Conservation (phyloP, 2,113 vertebrate genomes). For the Catagonus wagneri region DNA sequence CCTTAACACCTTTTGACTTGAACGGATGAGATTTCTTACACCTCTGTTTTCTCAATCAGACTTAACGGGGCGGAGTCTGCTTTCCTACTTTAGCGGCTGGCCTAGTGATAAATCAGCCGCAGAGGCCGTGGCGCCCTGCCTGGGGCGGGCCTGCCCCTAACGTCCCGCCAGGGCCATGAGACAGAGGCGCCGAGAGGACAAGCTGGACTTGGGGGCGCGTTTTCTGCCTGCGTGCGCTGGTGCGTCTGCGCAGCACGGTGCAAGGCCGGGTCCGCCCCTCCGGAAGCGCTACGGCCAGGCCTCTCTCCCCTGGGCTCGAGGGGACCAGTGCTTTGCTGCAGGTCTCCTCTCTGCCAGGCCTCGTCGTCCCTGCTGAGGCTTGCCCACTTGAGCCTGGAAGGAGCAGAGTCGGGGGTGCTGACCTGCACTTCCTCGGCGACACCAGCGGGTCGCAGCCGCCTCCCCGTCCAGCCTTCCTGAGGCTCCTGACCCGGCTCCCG, state of each 20-base stretch:
- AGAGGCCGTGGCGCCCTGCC: slow-evolving; percentile 70
- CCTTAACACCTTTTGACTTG: slow-evolving; percentile 34
- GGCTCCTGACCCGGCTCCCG: neutral
- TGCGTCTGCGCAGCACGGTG: neutral
- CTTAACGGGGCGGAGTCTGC: slow-evolving; percentile 70
- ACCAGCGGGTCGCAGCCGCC: neutral
- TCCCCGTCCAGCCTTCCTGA: neutral
- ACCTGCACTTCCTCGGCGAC: neutral
- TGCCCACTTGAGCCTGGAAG: neutral
- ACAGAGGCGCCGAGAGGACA: rapidly evolving
- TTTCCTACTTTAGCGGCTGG: slow-evolving; percentile 73
- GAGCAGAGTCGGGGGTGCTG: neutral
- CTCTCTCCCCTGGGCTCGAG: neutral
- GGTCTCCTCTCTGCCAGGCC: neutral
- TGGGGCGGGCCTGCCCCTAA: neutral
- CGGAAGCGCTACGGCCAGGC: neutral
- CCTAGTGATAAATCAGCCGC: slow-evolving; percentile 73
- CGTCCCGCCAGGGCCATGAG: neutral
- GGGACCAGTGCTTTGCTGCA: too few species aligned
- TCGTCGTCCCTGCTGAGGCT: neutral
- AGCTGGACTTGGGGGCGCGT: rapidly evolving
- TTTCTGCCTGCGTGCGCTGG: too few species aligned
- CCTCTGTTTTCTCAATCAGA: slow-evolving; percentile 84
- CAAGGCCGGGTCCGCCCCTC: neutral
- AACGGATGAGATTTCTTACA: slow-evolving; percentile 15